A percentile compares a stretch with the other conserved stretches of the same genome.
phyloP scores from a whole-genome alignment of 2,113 vertebrate genomes.

The Dromaius novaehollandiae region DNA sequence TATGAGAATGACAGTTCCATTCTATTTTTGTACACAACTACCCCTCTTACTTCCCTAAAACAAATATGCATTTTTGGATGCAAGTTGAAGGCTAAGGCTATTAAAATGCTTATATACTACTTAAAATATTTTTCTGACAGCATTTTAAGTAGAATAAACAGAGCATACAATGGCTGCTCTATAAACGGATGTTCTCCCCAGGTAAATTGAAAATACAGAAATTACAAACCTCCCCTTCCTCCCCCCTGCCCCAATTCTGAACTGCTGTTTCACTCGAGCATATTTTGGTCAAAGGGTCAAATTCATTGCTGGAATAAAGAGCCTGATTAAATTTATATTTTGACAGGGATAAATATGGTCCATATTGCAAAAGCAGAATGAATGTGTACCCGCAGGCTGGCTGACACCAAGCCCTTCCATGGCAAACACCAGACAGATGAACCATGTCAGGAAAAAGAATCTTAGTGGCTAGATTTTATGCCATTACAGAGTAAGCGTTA shows the following conservation, averaged over 20 bases:
- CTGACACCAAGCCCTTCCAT: neutral
- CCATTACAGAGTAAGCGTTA: neutral
- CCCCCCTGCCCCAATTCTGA: neutral
- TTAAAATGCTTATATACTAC: neutral
- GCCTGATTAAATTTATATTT: neutral
- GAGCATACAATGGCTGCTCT: neutral
- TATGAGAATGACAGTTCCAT: neutral
- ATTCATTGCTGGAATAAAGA: neutral
- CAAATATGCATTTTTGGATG: neutral
- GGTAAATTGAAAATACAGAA: neutral
- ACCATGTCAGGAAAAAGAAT: neutral
- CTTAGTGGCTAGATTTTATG: neutral
- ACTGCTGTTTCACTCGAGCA: neutral
- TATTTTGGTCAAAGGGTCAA: conserved; percentile 18
- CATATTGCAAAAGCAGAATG: neutral
- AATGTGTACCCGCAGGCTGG: neutral
- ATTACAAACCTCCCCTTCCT: neutral
- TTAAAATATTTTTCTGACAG: neutral
- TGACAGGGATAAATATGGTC: conserved; percentile 1
- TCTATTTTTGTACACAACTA: neutral
- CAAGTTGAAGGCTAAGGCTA: neutral
- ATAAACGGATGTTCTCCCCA: neutral
- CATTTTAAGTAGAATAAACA: neutral
- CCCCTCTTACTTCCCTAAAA: neutral
- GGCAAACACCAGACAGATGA: conserved; percentile 2